Evolutionary conservation across 2,113 vertebrate species (phyloP).

Genomic region (Otolemur garnettii): DNA sequence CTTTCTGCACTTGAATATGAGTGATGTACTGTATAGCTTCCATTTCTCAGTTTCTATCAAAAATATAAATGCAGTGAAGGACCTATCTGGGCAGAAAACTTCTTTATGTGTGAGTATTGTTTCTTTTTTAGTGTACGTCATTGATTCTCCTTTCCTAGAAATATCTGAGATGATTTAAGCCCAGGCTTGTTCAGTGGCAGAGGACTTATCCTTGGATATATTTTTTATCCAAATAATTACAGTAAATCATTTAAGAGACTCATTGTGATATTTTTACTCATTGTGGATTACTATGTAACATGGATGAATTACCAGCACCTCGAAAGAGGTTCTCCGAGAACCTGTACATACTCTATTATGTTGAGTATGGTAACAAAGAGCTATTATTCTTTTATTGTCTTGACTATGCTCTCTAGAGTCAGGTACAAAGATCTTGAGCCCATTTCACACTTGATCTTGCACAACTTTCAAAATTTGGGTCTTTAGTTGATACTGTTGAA

Average conservation of each 20-base stretch:
- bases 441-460: constrained; percentile 49
- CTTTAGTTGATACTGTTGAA: neutral
- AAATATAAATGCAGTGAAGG: neutral
- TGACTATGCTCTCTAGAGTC: neutral
- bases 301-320: constrained; percentile 7
- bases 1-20: neutral
- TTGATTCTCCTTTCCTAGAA: constrained; percentile 39
- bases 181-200: neutral
- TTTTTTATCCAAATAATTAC: neutral
- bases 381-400: neutral
- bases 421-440: neutral
- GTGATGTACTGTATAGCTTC: neutral
- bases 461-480: neutral
- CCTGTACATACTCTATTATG: neutral
- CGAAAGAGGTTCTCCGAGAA: neutral
- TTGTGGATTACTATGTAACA: constrained; percentile 27
- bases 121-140: neutral
- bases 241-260: neutral
- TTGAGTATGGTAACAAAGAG: neutral
- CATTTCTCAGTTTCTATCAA: neutral
- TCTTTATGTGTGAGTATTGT: neutral
- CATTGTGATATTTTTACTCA: neutral
- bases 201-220: neutral
- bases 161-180: constrained; percentile 28
- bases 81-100: neutral